Percentiles rank a stretch among this genome's conserved stretches.
phyloP scores from a whole-genome alignment of 2,113 vertebrate species.

The Chaetodon trifascialis region DNA sequence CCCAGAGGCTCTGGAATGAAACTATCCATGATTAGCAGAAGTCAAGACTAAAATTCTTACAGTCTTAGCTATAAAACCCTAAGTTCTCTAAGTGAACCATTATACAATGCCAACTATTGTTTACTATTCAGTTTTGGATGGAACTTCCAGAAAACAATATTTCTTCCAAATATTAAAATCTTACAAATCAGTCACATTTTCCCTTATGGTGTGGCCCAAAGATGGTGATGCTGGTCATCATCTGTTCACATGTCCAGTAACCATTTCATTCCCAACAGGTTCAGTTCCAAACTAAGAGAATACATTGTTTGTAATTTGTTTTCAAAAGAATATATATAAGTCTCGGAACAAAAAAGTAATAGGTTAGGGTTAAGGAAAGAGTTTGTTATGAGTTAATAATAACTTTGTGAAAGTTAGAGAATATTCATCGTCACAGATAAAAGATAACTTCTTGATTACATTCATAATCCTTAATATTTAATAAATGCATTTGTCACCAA shows the following conservation, averaged over 20 bases:
- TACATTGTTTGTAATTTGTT: neutral
- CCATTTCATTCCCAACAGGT: neutral
- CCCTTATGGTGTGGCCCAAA: neutral
- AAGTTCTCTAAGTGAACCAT: neutral
- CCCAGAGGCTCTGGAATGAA: conserved; percentile 20
- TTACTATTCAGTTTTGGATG: neutral
- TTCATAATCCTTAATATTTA: too few species aligned
- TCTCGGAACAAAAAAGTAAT: too few species aligned
- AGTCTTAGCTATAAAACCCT: neutral
- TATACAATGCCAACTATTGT: neutral
- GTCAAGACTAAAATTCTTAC: conserved; percentile 4
- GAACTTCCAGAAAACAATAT: neutral
- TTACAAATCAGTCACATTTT: neutral
- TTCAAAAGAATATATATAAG: too few species aligned
- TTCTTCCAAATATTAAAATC: neutral
- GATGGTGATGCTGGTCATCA: too few species aligned
- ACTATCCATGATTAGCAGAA: conserved; percentile 7
- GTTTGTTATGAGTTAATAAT: too few species aligned
- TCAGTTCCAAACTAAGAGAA: neutral
- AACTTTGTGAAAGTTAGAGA: too few species aligned
- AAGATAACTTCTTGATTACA: too few species aligned
- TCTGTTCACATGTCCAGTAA: neutral
- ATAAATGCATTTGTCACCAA: too few species aligned
- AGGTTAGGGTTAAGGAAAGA: too few species aligned
- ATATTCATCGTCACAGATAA: too few species aligned